phyloP scores from a whole-genome alignment of 2,113 vertebrate genomes.

The Sylvia atricapilla region DNA sequence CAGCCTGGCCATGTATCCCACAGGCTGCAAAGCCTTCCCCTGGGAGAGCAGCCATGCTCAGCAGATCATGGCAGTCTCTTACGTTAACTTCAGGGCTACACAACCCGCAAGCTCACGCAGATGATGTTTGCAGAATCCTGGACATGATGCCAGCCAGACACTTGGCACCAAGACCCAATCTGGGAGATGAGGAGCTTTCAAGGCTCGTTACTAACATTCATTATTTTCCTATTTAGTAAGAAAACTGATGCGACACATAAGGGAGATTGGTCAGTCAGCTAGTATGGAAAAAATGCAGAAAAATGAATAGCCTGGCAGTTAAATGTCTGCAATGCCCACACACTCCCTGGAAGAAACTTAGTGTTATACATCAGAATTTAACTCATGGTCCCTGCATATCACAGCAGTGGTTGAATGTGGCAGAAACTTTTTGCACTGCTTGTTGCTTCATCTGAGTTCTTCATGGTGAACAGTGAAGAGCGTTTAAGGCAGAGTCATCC shows the following conservation, averaged over 20 bases:
- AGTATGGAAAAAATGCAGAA: conserved; percentile 35
- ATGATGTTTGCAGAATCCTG: conserved; percentile 40
- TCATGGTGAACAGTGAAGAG: not conserved
- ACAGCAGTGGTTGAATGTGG: not conserved
- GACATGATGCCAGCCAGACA: conserved; percentile 4
- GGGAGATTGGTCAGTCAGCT: conserved; percentile 14
- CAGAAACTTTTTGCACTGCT: not conserved
- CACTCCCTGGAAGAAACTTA: conserved; percentile 25
- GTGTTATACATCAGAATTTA: conserved; percentile 20
- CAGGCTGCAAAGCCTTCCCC: not conserved
- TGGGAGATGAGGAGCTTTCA: conserved; percentile 25
- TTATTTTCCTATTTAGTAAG: conserved; percentile 51
- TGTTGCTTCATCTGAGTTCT: not conserved
- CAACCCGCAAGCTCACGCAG: not conserved
- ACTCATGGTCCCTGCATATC: not conserved
- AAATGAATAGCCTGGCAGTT: conserved; percentile 27
- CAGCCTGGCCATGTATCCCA: not conserved
- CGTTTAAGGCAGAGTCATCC: not conserved
- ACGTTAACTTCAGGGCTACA: not conserved
- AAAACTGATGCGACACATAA: not conserved
- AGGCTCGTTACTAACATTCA: conserved; percentile 17
- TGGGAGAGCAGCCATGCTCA: not conserved
- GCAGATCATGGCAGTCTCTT: not conserved
- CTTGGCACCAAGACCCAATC: conserved; percentile 27
- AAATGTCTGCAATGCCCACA: conserved; percentile 22